Evolutionary conservation across 2,888 invertebrate species (phyloP), one percentile per base, ranked within the genome.

Genomic region (Caenorhabditis sinica): DNA sequence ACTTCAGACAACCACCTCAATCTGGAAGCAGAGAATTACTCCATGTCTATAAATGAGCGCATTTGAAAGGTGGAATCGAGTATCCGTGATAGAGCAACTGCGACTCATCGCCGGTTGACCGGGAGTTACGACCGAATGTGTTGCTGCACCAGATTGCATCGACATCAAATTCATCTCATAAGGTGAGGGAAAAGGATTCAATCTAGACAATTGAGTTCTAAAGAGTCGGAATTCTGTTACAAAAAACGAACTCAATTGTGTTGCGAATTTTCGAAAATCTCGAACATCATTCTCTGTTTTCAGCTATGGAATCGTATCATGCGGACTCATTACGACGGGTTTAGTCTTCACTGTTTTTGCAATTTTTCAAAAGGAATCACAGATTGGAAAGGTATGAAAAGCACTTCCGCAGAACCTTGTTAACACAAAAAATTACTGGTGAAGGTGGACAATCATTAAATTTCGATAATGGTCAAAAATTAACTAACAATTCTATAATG

Each of bases 301-400:
- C 85, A 92, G 93, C 75, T 92, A 92, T 86, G 93, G 92, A 40
- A 86, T 86, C 73, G 92, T 92, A 60, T 90, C 93, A 51, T 88
- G 90, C 74, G 87, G 88, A 75, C 91, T 93, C 23, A 90, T 92
- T 40, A 80, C 90, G 15, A 90, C 93, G 85, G 92, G 92, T 73
- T 87, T 93, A 82, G 90, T 93, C 15, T 93, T 92, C 87, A 93
- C 92, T 33, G 90, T 92, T 20, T 93, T 93, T 79, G 91, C 93
- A 65, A 90, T 93, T 53, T 92, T 93, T 85, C 89, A 92, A 68
- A 92, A 92, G 72, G 91, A 93, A 66, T 91, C 92, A 28, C 92
- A 92, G 69, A 92, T 92, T 25, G 92, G 92, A 77, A 92, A 92
- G 87, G 90, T 88, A 49, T 28, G 33, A 17, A 28, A 72, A 25